Percentiles rank a stretch among this genome's conserved stretches.
Evolutionary conservation across 2,888 invertebrate species (phyloP).

Genomic region (Synanthedon myopaeformis): DNA sequence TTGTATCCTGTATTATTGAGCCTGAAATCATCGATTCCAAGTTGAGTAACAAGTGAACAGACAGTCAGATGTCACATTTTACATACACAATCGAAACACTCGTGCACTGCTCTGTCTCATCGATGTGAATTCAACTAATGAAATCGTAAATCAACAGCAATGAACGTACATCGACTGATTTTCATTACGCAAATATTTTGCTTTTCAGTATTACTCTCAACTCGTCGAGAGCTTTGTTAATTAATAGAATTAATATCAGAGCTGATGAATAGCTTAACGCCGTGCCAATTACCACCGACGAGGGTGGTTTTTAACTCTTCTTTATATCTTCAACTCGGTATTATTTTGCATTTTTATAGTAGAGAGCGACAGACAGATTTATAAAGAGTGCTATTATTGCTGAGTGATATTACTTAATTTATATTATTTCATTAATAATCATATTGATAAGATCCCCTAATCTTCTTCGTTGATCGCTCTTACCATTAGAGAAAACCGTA

Average conservation of each 20-base stretch:
- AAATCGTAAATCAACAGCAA: slow-evolving; percentile 60
- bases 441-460: too few species aligned
- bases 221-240: slow-evolving; percentile 38
- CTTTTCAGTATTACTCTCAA: slow-evolving; percentile 38
- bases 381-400: too few species aligned
- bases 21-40: slow-evolving; percentile 1
- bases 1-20: too few species aligned
- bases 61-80: too few species aligned
- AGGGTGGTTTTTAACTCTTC: background rate
- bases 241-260: slow-evolving; percentile 44
- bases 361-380: too few species aligned
- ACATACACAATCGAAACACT: slow-evolving; percentile 5
- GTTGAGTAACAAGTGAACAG: slow-evolving; percentile 1
- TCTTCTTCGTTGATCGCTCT: too few species aligned
- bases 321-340: background rate
- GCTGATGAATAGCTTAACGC: slow-evolving; percentile 28
- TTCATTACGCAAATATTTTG: slow-evolving; percentile 40
- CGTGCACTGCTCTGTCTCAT: slow-evolving; percentile 32
- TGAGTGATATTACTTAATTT: too few species aligned
- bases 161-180: slow-evolving; percentile 50
- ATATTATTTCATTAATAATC: too few species aligned
- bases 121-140: slow-evolving; percentile 45
- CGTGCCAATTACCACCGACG: background rate
- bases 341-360: too few species aligned
- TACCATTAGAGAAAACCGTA: too few species aligned